phyloP scores from a whole-genome alignment of 2,113 vertebrate species.

The Ondatra zibethicus region DNA sequence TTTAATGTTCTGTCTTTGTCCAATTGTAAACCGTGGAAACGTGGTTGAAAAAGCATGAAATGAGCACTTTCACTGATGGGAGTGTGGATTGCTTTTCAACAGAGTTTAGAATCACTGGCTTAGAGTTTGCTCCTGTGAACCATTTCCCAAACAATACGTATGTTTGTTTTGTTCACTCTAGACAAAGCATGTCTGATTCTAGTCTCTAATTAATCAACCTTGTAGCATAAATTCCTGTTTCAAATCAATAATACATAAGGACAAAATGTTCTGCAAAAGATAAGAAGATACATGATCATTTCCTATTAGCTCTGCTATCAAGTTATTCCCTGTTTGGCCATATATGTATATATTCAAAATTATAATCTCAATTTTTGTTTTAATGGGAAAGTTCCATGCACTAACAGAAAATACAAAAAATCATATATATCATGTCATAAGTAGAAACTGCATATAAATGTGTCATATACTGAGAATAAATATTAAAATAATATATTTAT shows the following conservation, averaged over 20 bases:
- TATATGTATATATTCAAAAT: background rate
- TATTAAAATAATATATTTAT: background rate
- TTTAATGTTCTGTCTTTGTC: background rate
- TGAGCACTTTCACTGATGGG: background rate
- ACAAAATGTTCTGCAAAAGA: background rate
- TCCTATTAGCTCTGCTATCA: background rate
- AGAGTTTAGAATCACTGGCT: background rate
- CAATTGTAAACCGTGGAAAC: background rate
- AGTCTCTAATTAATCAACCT: background rate
- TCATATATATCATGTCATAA: background rate
- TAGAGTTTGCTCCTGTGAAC: background rate
- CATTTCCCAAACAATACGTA: background rate
- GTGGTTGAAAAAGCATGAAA: background rate
- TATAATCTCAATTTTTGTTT: background rate
- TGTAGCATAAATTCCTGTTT: background rate
- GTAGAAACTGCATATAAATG: background rate
- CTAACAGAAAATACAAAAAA: background rate
- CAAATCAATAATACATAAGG: background rate
- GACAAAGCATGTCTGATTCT: background rate
- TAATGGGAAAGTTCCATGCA: background rate
- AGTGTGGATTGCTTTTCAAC: background rate
- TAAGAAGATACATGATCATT: background rate
- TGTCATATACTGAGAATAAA: background rate
- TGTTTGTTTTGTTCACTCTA: too few relatives aligned
- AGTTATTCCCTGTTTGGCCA: background rate